These are phyloP conservation scores for Drosophila anomalipes DNA, from an alignment of 2,888 invertebrate genomes.

Conservation along the genomic window DNA sequence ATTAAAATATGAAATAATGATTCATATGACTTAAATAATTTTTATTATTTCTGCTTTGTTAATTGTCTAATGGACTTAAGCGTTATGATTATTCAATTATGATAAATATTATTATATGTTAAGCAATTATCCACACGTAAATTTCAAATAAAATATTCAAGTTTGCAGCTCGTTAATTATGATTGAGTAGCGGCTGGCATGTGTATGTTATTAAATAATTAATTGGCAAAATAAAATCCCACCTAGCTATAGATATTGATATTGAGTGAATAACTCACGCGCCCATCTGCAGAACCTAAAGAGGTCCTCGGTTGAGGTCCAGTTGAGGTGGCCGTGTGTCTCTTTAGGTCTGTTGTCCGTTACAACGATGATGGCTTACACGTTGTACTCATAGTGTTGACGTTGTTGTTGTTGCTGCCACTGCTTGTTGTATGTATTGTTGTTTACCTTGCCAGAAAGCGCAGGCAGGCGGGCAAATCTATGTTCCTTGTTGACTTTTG, in stretches of 20 bases:
- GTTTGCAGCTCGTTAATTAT: neutral
- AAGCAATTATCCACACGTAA: neutral
- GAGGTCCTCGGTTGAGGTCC: slow-evolving; percentile 40
- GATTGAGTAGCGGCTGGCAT: neutral
- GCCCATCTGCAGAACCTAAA: slow-evolving; percentile 28
- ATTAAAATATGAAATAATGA: neutral
- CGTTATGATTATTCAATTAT: neutral
- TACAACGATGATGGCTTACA: slow-evolving; percentile 77
- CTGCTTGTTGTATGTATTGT: slow-evolving; percentile 50
- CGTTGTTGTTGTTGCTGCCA: slow-evolving; percentile 31
- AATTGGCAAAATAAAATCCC: neutral
- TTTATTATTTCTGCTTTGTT: neutral
- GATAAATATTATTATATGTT: neutral
- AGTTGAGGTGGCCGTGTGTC: slow-evolving; percentile 45
- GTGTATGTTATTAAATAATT: neutral
- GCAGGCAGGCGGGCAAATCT: slow-evolving; percentile 72
- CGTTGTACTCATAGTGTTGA: slow-evolving; percentile 47
- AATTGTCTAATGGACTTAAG: neutral
- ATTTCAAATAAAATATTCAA: neutral
- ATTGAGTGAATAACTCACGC: slow-evolving; percentile 47
- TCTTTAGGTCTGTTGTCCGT: slow-evolving; percentile 59
- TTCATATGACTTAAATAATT: neutral
- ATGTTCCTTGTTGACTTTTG: slow-evolving; percentile 80
- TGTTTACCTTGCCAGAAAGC: slow-evolving; percentile 74
- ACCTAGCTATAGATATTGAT: neutral